phyloP scores from a whole-genome alignment of 2,888 invertebrate genomes.

The Polydrusus tereticollis region DNA sequence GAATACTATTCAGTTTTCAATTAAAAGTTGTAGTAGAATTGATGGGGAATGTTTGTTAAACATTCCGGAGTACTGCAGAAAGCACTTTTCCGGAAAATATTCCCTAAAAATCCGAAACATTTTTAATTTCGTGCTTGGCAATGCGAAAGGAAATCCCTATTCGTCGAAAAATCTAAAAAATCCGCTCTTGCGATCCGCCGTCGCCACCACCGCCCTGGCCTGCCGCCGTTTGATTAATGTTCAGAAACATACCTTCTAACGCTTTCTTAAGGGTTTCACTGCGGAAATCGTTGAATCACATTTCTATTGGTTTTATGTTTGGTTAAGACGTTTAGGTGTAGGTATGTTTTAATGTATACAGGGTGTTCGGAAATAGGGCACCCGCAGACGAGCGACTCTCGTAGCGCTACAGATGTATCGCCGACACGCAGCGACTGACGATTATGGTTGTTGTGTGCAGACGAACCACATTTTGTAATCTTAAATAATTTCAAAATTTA shows the following conservation, averaged over 20 bases:
- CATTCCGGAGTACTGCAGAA: slow-evolving; percentile 12
- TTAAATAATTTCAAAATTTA: too few species aligned
- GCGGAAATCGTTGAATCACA: neutral
- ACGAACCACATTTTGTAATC: too few species aligned
- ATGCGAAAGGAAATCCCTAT: slow-evolving; percentile 12
- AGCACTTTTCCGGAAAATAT: slow-evolving; percentile 17
- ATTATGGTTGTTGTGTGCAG: too few species aligned
- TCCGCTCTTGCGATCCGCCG: slow-evolving; percentile 2
- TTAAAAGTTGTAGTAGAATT: slow-evolving; percentile 19
- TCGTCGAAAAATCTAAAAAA: slow-evolving; percentile 9
- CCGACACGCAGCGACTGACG: too few species aligned
- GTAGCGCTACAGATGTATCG: too few species aligned
- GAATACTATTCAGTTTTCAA: slow-evolving; percentile 18
- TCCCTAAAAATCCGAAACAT: slow-evolving; percentile 31
- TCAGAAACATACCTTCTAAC: neutral
- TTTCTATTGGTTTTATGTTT: neutral
- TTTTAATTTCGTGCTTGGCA: slow-evolving; percentile 25
- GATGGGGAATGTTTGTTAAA: slow-evolving; percentile 23
- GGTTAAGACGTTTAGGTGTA: neutral
- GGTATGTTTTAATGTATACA: too few species aligned
- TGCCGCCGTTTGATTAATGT: slow-evolving; percentile 9
- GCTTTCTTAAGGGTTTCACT: neutral
- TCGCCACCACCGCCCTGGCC: neutral
- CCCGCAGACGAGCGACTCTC: too few species aligned
- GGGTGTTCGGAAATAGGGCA: too few species aligned